phyloP scores from a whole-genome alignment of 2,888 invertebrate genomes.

The Aricia artaxerxes region DNA sequence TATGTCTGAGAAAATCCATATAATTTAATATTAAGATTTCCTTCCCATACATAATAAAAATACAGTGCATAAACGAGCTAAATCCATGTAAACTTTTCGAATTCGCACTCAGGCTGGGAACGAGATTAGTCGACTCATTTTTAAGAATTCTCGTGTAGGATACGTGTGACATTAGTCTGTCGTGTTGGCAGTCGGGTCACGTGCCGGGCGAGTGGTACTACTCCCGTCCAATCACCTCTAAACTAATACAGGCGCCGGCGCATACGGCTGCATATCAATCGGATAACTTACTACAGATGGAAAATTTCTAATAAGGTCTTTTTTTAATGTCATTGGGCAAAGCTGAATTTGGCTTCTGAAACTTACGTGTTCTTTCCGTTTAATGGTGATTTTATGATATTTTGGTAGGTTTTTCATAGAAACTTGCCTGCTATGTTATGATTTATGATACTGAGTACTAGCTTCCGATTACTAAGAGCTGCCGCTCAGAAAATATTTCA shows the following conservation, averaged over 20 bases:
- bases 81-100: neutral
- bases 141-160: neutral
- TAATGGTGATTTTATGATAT: too few relatives aligned
- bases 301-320: neutral
- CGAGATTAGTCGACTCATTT: neutral
- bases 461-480: too few relatives aligned
- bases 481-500: too few relatives aligned
- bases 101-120: neutral
- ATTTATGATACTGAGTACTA: neutral
- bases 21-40: too few relatives aligned
- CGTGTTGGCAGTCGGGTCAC: constrained; percentile 55
- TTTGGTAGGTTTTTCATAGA: too few relatives aligned
- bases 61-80: neutral
- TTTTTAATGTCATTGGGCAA: neutral
- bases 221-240: constrained; percentile 68
- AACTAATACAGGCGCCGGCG: constrained; percentile 71
- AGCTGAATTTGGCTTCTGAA: neutral
- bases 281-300: constrained; percentile 28
- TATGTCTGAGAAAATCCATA: too few relatives aligned
- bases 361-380: neutral
- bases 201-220: constrained; percentile 55
- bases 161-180: constrained; percentile 28
- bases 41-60: too few relatives aligned
- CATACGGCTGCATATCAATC: constrained; percentile 55
- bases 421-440: neutral